Evolutionary conservation across 2,888 invertebrate species (phyloP).

Genomic region (Scaptomyza reducta): DNA sequence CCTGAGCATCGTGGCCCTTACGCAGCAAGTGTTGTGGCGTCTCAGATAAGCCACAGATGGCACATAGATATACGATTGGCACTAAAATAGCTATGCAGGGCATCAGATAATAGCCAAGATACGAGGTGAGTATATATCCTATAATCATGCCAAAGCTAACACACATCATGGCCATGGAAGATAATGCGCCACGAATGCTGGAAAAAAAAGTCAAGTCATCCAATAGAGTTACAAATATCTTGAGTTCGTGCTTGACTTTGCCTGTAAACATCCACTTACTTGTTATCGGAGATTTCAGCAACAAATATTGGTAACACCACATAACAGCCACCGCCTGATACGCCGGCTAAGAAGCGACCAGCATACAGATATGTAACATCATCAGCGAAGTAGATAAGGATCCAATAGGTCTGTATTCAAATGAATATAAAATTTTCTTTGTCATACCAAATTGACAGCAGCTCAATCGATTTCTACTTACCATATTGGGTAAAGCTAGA

Average conservation of each 20-base stretch:
- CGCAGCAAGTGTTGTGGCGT: constrained; percentile 76
- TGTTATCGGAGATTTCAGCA: constrained; percentile 78
- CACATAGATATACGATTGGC: constrained; percentile 69
- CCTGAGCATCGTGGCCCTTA: constrained; percentile 57
- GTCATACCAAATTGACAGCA: neutral
- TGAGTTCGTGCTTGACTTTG: constrained; percentile 7
- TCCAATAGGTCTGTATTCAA: constrained; percentile 71
- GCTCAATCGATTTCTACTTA: constrained; percentile 31
- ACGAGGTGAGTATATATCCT: constrained; percentile 68
- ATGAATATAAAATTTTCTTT: constrained; percentile 3
- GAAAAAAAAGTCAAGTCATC: constrained; percentile 1
- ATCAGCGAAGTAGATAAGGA: constrained; percentile 67
- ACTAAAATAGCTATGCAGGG: constrained; percentile 68
- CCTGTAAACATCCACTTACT: constrained; percentile 58
- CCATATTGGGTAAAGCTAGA: constrained; percentile 75
- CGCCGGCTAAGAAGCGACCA: constrained; percentile 73
- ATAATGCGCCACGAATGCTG: constrained; percentile 74
- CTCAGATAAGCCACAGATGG: constrained; percentile 67
- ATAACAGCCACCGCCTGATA: constrained; percentile 78
- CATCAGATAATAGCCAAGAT: constrained; percentile 70
- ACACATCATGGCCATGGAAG: constrained; percentile 73
- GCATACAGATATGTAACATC: constrained; percentile 71
- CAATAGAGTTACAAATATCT: constrained; percentile 4
- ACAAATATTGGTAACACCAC: constrained; percentile 77
- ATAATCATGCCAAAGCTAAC: constrained; percentile 75